These are phyloP conservation scores for Caenorhabditis macrosperma DNA, from an alignment of 2,888 invertebrate genomes.

Conservation along the genomic window DNA sequence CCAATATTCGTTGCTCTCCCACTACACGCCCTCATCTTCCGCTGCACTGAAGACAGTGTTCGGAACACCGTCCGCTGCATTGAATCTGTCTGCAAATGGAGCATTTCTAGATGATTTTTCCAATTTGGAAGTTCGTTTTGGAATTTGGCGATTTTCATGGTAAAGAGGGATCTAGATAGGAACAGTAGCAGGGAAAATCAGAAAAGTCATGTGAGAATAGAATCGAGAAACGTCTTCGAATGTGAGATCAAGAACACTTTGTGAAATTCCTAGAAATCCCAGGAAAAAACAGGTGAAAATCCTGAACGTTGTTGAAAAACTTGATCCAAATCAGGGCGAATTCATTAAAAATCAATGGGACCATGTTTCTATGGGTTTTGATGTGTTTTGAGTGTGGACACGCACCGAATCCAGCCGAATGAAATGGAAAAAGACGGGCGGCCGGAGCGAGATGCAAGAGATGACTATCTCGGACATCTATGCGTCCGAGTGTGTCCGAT, in stretches of 20 bases:
- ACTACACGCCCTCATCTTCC: conserved; percentile 49
- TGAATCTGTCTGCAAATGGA: conserved; percentile 11
- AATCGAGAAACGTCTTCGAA: no score
- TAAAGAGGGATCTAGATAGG: conserved; percentile 15
- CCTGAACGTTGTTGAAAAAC: no score
- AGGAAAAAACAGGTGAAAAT: no score
- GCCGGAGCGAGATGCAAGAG: conserved; percentile 12
- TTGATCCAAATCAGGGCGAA: no score
- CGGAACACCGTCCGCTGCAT: conserved; percentile 50
- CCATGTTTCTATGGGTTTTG: no score
- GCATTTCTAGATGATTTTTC: no score
- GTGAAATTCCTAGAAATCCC: no score
- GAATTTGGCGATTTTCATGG: not conserved
- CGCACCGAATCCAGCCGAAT: no score
- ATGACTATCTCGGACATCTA: conserved; percentile 9
- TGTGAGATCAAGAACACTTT: no score
- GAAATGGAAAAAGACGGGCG: not conserved
- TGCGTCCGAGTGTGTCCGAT: conserved; percentile 11
- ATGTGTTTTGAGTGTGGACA: conserved; percentile 11
- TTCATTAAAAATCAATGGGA: no score
- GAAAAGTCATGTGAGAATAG: no score
- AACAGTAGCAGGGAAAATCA: no score
- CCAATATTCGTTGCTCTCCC: conserved; percentile 47
- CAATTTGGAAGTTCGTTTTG: not conserved
- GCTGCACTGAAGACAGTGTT: conserved; percentile 29